Base-by-base conservation (phyloP, 2,888 invertebrate genomes). In the Thymelicus acteon region DNA sequence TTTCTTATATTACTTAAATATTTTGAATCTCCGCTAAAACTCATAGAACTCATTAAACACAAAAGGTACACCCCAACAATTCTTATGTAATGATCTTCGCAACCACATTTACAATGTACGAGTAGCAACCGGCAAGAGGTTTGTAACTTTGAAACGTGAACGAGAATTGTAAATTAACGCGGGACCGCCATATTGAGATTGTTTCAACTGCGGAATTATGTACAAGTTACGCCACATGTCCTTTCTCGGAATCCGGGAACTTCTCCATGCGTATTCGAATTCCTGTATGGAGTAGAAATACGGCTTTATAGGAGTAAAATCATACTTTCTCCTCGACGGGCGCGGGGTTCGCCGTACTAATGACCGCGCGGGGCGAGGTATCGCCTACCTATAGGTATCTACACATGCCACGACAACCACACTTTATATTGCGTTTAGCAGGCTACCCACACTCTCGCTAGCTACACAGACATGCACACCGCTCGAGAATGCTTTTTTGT, bases 251-350 rank as follows among this genome's bases (percentile, higher is more conserved):
- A 85, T 87, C 87, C 87, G 88, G 85, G 87, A 91, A 90, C 89
- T 92, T 91, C 86, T 84, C 83, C 80, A 79, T 87, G 89, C 91
- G 88, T 89, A 91, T 90, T 93, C 90, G 91, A 92, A 93, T 93
- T 92, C 92, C 93, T 92, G 91, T 93, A 92, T 93, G 92, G 89
- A 93, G 93, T 93, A 92, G 93, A 92, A 93, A 93, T 93, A 92
- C 93, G 91, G 92, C 92, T 93, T 93, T 93, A 93, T 93, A 90
- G 92, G 93, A 93, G 92, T 91, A 93, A 93, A 93, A 93, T 93
- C 93, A 92, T 93, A 93, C 93, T 93, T 93, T 93, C 93, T 92
- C 93, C 86, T 76, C 88, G 85, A 82, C 87, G 85, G 87, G 87
- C 80, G 87, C 85, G 88, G 87, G 88, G 87, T 78, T 82, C 80